Conservation (phyloP, 2,797 vertebrate species). For the Rhincodon typus region DNA sequence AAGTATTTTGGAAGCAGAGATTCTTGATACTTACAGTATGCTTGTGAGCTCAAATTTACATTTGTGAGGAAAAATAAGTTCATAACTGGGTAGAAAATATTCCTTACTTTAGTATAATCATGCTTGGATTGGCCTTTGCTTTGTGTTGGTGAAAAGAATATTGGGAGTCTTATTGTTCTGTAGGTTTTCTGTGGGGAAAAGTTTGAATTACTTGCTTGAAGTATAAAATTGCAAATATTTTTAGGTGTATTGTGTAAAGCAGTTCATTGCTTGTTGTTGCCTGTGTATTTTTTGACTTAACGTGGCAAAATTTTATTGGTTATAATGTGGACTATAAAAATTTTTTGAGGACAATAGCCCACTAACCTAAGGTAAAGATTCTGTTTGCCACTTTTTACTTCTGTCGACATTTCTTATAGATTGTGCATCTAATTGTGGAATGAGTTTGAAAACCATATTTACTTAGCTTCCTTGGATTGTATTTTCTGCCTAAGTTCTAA, state of each 20-base stretch:
- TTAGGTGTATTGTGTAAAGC: background rate
- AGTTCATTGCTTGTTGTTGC: background rate
- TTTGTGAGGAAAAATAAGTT: background rate
- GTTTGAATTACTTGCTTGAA: background rate
- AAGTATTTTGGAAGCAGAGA: background rate
- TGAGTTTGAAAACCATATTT: background rate
- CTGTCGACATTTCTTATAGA: background rate
- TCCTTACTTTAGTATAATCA: background rate
- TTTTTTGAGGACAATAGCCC: background rate
- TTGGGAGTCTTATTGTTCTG: background rate
- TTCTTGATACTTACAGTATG: background rate
- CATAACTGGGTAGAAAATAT: background rate
- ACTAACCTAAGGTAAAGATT: background rate
- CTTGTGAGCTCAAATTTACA: background rate
- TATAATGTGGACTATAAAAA: background rate
- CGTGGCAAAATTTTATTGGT: background rate
- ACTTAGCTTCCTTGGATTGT: background rate
- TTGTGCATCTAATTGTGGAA: background rate
- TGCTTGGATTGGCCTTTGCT: background rate
- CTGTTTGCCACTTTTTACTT: background rate
- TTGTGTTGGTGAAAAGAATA: background rate
- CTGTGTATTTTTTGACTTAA: background rate
- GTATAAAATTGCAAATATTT: background rate
- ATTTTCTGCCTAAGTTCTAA: background rate
- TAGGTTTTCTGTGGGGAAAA: background rate